Percentiles rank a stretch among this genome's conserved stretches.
phyloP scores from a whole-genome alignment of 2,888 invertebrate species.

The Cremastobaeus sp. region DNA sequence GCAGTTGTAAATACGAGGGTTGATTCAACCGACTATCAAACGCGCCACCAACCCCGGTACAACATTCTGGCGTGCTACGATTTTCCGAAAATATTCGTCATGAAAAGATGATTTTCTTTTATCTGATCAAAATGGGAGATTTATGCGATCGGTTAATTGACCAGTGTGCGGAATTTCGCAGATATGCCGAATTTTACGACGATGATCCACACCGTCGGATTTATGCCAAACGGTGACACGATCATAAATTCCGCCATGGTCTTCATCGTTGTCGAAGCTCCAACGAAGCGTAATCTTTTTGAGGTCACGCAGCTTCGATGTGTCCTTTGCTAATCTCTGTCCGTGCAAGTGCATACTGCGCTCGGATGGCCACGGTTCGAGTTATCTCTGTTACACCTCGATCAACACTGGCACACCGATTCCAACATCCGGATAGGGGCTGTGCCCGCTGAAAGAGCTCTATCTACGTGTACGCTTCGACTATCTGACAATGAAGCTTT shows the following conservation, averaged over 20 bases:
- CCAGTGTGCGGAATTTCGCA: no score
- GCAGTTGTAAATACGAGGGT: conserved; percentile 71
- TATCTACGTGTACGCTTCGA: conserved; percentile 59
- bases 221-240: conserved; percentile 18
- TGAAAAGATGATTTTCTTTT: no score
- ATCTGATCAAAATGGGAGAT: no score
- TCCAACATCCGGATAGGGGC: conserved; percentile 64
- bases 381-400: conserved; percentile 77
- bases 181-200: conserved; percentile 17
- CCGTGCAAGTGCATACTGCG: conserved; percentile 71
- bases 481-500: conserved; percentile 60
- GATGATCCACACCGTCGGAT: conserved; percentile 10
- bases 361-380: conserved; percentile 71
- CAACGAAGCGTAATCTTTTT: conserved; percentile 71
- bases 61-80: no score
- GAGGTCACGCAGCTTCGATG: conserved; percentile 67
- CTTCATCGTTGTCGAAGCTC: conserved; percentile 61
- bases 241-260: conserved; percentile 44
- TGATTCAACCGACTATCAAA: conserved; percentile 73
- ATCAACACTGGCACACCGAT: conserved; percentile 74
- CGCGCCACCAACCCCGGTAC: no score
- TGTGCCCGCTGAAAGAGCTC: conserved; percentile 54
- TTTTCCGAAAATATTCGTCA: no score
- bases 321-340: conserved; percentile 71
- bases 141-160: no score